These are phyloP conservation scores for Halisarca cf. caerulea DNA, from an alignment of 37 sponge, comb jelly and placozoan genomes.

Conservation along the genomic window DNA sequence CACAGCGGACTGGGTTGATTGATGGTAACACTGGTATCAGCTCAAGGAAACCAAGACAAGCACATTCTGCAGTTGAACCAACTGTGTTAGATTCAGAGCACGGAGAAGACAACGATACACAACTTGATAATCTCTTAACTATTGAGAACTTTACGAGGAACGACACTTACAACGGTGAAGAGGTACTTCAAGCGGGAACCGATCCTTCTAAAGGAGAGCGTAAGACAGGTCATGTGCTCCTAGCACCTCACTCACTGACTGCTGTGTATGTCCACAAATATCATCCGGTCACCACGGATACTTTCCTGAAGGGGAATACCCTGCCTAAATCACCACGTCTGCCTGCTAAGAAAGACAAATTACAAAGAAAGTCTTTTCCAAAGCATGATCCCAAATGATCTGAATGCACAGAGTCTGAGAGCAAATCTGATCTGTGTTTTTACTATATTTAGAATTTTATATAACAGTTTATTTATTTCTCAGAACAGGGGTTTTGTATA, in stretches of 20 bases:
- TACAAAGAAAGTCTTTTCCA: too few species aligned
- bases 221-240: not conserved
- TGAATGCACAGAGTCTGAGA: too few species aligned
- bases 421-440: too few species aligned
- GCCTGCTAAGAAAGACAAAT: not conserved
- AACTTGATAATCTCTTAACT: not conserved
- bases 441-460: too few species aligned
- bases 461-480: too few species aligned
- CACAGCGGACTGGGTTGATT: not conserved
- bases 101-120: not conserved
- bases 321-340: not conserved
- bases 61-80: not conserved
- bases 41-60: not conserved
- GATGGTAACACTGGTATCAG: not conserved
- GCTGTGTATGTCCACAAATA: conserved; percentile 20
- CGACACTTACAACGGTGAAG: not conserved
- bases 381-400: too few species aligned
- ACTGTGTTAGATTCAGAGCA: not conserved
- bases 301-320: not conserved
- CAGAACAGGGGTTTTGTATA: too few species aligned
- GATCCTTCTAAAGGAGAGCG: not conserved
- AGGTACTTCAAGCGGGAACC: not conserved
- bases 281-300: conserved; percentile 5
- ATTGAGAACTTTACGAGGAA: not conserved
- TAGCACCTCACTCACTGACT: conserved; percentile 13